Evolutionary conservation across 2,888 invertebrate species (phyloP).

Genomic region (Apotomis betuletana): DNA sequence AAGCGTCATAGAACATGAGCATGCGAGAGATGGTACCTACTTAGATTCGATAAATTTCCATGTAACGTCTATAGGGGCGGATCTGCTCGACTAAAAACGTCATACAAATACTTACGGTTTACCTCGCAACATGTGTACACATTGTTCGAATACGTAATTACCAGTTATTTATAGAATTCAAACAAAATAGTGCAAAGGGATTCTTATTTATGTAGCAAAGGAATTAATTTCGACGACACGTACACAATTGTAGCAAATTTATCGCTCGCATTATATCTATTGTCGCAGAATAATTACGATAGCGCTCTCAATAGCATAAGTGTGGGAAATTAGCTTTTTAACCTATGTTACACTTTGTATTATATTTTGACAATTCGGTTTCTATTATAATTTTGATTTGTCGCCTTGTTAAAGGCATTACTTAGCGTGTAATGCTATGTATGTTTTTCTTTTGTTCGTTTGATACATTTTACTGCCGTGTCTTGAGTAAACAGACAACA

Average conservation of each 20-base stretch:
- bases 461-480: slow-evolving; percentile 78
- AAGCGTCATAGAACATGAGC: not conserved
- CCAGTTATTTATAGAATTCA: slow-evolving; percentile 32
- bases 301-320: slow-evolving; percentile 53
- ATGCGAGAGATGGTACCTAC: not conserved
- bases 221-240: slow-evolving; percentile 70
- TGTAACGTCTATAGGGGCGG: slow-evolving; percentile 20
- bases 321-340: slow-evolving; percentile 76
- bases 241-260: slow-evolving; percentile 67
- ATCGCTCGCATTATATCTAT: slow-evolving; percentile 58
- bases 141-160: slow-evolving; percentile 30
- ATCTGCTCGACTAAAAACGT: slow-evolving; percentile 2
- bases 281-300: slow-evolving; percentile 60
- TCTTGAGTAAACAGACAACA: slow-evolving; percentile 80
- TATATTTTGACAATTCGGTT: slow-evolving; percentile 79
- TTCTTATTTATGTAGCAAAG: slow-evolving; percentile 52
- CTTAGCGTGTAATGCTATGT: slow-evolving; percentile 61
- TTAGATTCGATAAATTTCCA: slow-evolving; percentile 4
- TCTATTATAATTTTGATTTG: slow-evolving; percentile 69
- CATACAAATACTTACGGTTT: slow-evolving; percentile 22
- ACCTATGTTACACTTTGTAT: slow-evolving; percentile 52
- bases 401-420: slow-evolving; percentile 69
- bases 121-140: slow-evolving; percentile 31
- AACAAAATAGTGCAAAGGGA: slow-evolving; percentile 47
- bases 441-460: slow-evolving; percentile 76